Conservation (phyloP, 2,113 vertebrate species). For the Notarius lentiginosus region DNA sequence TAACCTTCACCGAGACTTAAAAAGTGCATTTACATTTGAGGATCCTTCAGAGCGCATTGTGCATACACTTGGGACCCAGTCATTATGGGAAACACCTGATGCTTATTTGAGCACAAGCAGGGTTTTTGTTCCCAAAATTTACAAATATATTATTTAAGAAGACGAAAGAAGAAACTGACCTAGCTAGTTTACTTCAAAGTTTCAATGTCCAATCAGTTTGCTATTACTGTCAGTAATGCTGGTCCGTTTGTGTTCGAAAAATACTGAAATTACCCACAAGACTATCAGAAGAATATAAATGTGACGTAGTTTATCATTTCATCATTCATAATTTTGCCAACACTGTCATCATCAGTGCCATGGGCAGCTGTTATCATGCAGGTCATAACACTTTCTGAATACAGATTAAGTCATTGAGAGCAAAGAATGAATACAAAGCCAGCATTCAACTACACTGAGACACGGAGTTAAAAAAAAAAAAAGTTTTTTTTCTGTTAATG, state of each 20-base stretch:
- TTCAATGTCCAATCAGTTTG: not conserved
- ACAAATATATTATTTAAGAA: not conserved
- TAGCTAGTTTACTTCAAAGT: not conserved
- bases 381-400: slow-evolving; percentile 1
- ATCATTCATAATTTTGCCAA: not conserved
- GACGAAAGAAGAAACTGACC: not conserved
- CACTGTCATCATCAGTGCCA: not conserved
- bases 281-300: not conserved
- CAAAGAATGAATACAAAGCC: slow-evolving; percentile 15
- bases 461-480: not conserved
- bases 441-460: slow-evolving; percentile 1
- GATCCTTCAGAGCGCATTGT: no score
- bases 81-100: no score
- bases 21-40: no score
- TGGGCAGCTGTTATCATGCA: slow-evolving; percentile 4
- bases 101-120: no score
- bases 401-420: not conserved
- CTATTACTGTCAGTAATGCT: not conserved
- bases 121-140: not conserved
- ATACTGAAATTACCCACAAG: not conserved
- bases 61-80: no score
- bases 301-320: not conserved
- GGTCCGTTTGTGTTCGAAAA: not conserved
- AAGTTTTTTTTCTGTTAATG: not conserved
- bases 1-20: no score